These are phyloP conservation scores for Cyphomyrus discorhynchus DNA, from an alignment of 2,113 vertebrate genomes.

Conservation along the genomic window DNA sequence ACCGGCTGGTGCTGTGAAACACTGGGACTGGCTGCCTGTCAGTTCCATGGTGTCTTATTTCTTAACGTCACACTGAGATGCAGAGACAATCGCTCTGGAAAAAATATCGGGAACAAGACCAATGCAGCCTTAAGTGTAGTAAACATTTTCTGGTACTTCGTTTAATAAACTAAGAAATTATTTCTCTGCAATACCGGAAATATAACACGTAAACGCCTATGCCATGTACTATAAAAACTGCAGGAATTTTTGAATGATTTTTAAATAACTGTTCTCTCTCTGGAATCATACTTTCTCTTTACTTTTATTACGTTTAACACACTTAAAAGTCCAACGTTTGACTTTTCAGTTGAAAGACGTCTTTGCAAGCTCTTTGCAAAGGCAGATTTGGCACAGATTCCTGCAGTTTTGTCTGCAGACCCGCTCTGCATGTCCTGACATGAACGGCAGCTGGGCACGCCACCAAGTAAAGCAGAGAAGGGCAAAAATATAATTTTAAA, in stretches of 20 bases:
- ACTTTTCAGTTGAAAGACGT: background rate
- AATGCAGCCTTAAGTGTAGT: background rate
- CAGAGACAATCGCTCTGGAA: background rate
- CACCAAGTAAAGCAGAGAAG: slow-evolving; percentile 45
- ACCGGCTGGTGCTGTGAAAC: background rate
- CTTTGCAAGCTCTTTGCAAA: background rate
- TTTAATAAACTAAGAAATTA: background rate
- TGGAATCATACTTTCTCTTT: background rate
- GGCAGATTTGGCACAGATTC: background rate
- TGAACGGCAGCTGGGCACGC: slow-evolving; percentile 44
- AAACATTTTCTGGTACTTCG: background rate
- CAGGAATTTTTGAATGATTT: background rate
- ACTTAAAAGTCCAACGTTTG: background rate
- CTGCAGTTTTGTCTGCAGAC: slow-evolving; percentile 12
- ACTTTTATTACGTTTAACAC: background rate
- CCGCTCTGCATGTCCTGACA: slow-evolving; percentile 50
- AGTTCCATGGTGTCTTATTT: background rate
- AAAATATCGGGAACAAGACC: background rate
- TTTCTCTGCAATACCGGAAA: background rate
- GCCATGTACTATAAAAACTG: background rate
- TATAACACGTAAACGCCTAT: background rate
- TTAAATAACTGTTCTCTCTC: background rate
- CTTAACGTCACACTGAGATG: background rate
- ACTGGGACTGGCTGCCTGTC: background rate
- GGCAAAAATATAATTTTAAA: slow-evolving; percentile 28